A percentile compares a stretch with the other conserved stretches of the same genome.
These are phyloP conservation scores for Oreocharis arfaki DNA, from an alignment of 2,113 vertebrate genomes.

Conservation along the genomic window DNA sequence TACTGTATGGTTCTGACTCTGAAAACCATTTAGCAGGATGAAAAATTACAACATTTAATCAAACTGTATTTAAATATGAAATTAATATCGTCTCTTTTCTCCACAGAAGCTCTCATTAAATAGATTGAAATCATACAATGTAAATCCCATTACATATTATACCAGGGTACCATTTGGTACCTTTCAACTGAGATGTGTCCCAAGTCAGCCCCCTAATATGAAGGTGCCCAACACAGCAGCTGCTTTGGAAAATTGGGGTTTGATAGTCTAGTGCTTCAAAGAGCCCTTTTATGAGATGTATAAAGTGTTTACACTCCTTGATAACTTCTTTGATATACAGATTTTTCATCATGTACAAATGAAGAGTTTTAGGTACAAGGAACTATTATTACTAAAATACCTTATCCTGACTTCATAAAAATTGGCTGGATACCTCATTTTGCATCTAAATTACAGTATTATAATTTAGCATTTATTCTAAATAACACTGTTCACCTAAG, in stretches of 20 bases:
- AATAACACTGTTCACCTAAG: neutral
- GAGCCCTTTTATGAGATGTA: neutral
- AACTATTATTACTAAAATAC: neutral
- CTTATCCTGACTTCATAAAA: neutral
- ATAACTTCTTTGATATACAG: constrained; percentile 2
- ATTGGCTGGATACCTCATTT: neutral
- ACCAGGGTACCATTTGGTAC: neutral
- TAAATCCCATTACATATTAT: neutral
- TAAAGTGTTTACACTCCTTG: neutral
- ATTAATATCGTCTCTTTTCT: neutral
- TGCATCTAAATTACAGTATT: neutral
- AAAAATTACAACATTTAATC: neutral
- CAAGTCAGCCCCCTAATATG: neutral
- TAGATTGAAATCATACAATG: neutral
- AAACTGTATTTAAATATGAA: neutral
- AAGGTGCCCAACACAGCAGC: neutral
- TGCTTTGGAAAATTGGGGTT: neutral
- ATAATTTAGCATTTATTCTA: neutral
- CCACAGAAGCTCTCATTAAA: neutral
- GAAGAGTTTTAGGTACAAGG: neutral
- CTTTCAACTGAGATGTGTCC: neutral
- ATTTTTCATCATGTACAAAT: neutral
- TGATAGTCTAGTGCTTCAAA: neutral
- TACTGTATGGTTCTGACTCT: neutral
- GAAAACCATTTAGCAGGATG: neutral